phyloP scores from a whole-genome alignment of 2,113 vertebrate species.

The Aegithalos caudatus region DNA sequence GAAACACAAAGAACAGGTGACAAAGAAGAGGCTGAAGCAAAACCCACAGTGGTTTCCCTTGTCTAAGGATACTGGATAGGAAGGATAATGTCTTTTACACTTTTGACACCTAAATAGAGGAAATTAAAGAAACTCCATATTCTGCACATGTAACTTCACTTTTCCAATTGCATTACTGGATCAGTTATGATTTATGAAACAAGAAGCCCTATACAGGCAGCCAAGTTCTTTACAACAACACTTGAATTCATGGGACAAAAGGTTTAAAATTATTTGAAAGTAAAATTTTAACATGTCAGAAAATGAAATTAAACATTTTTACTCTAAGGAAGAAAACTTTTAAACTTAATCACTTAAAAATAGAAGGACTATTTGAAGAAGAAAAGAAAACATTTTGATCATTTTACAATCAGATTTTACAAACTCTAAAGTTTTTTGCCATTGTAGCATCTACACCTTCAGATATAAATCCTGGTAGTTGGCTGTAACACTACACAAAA shows the following conservation, averaged over 20 bases:
- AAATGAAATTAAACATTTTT: background rate
- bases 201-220: background rate
- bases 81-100: background rate
- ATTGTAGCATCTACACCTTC: background rate
- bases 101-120: background rate
- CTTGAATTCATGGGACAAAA: background rate
- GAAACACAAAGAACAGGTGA: background rate
- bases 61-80: background rate
- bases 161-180: background rate
- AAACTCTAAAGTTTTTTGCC: background rate
- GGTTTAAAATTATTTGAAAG: background rate
- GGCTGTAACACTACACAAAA: background rate
- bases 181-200: background rate
- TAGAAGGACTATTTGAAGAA: background rate
- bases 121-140: background rate
- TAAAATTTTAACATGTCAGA: background rate
- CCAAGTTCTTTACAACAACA: background rate
- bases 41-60: background rate
- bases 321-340: background rate
- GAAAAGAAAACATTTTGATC: background rate
- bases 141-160: background rate
- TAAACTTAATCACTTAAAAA: background rate
- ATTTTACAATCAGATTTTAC: background rate
- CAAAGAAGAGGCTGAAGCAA: background rate
- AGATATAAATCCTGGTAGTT: background rate